phyloP scores from a whole-genome alignment of 1,140 invertebrate genomes.

The Zaprionus tsacasi region DNA sequence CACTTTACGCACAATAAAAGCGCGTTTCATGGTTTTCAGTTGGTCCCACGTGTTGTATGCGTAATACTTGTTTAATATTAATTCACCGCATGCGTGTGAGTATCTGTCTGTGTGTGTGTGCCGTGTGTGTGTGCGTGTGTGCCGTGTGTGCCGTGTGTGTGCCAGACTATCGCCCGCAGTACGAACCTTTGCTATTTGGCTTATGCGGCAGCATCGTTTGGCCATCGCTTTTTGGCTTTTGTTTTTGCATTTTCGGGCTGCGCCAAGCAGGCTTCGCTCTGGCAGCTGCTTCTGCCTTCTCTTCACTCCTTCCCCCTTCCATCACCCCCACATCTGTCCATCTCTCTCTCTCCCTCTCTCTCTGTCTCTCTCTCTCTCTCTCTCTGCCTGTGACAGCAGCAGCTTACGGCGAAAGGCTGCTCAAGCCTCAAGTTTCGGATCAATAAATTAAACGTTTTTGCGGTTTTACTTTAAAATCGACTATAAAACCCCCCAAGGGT shows the following conservation, averaged over 20 bases:
- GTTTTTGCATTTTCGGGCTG: not conserved
- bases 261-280: too few relatives aligned
- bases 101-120: slow-evolving; percentile 3
- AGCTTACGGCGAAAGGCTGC: not conserved
- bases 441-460: not conserved
- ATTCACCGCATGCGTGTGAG: slow-evolving; percentile 27
- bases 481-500: not conserved
- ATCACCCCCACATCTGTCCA: not conserved
- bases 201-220: not conserved
- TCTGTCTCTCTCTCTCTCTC: too few relatives aligned
- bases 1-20: slow-evolving; percentile 17
- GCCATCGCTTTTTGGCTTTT: slow-evolving; percentile 1
- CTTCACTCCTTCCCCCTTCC: not conserved
- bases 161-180: slow-evolving; percentile 1
- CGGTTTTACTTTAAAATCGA: slow-evolving; percentile 2
- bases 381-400: not conserved
- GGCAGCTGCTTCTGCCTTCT: not conserved
- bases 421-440: slow-evolving; percentile 6
- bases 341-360: not conserved
- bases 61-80: slow-evolving; percentile 71
- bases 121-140: slow-evolving; percentile 17
- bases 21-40: slow-evolving; percentile 56
- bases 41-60: slow-evolving; percentile 66
- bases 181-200: not conserved
- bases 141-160: slow-evolving; percentile 13